phyloP scores from a whole-genome alignment of 2,113 vertebrate genomes.

The Cyanoliseus patagonus region DNA sequence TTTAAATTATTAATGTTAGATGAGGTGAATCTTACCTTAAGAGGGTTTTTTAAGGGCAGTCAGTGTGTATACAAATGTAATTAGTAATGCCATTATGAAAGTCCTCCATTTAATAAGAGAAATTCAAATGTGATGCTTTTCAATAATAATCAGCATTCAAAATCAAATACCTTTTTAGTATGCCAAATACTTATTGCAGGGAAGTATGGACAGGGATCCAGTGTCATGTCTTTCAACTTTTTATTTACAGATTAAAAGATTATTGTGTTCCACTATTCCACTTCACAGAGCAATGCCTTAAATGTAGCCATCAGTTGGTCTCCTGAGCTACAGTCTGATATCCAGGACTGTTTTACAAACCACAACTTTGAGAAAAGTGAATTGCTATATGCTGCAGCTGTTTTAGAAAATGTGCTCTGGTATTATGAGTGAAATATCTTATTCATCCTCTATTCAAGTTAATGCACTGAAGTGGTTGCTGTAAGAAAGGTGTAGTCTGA shows the following conservation, averaged over 20 bases:
- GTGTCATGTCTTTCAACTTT: neutral
- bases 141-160: neutral
- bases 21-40: constrained; percentile 42
- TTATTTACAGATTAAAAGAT: neutral
- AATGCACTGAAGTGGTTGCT: neutral
- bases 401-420: neutral
- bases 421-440: neutral
- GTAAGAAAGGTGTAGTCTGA: neutral
- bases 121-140: constrained; percentile 5
- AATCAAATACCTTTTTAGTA: neutral
- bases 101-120: constrained; percentile 40
- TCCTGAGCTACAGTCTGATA: neutral
- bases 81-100: constrained; percentile 38
- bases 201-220: neutral
- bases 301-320: neutral
- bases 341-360: neutral
- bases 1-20: constrained; percentile 47
- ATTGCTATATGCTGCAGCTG: neutral
- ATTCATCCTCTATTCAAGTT: neutral
- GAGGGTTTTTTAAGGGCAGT: constrained; percentile 44
- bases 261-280: neutral
- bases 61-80: constrained; percentile 45
- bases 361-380: neutral
- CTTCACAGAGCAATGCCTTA: neutral
- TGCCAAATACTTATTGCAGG: neutral